Percentiles rank a stretch among this genome's conserved stretches.
Conservation (phyloP, 2,888 invertebrate species). For the Hirtodrosophila confusa region DNA sequence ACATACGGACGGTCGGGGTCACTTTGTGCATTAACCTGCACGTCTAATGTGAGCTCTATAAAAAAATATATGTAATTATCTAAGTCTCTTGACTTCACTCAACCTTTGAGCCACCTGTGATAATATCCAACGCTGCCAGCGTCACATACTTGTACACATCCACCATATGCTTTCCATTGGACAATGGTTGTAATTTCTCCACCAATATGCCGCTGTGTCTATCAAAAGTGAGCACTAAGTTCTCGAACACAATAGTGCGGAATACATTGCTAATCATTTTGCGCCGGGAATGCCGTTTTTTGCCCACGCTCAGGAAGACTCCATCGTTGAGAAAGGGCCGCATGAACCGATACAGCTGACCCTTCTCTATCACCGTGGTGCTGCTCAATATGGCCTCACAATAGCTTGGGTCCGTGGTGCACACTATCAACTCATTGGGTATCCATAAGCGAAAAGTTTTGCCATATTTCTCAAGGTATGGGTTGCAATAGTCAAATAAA, state of each 20-base stretch:
- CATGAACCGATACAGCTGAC: conserved; percentile 71
- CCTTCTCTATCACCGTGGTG: conserved; percentile 74
- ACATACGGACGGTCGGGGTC: conserved; percentile 89
- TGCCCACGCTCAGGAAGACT: conserved; percentile 73
- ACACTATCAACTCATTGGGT: conserved; percentile 83
- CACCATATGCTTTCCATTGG: conserved; percentile 81
- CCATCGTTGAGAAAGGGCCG: conserved; percentile 73
- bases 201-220: conserved; percentile 86
- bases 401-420: conserved; percentile 82
- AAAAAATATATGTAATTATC: not conserved
- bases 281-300: conserved; percentile 88
- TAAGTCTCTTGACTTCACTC: no score
- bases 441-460: conserved; percentile 84
- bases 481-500: no score
- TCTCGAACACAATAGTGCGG: conserved; percentile 90
- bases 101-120: conserved; percentile 70
- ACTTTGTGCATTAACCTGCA: conserved; percentile 85
- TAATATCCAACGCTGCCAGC: conserved; percentile 86
- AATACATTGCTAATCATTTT: conserved; percentile 91
- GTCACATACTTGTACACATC: conserved; percentile 87
- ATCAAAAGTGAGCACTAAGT: conserved; percentile 89
- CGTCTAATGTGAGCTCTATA: conserved; percentile 77
- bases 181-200: conserved; percentile 85
- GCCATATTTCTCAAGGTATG: conserved; percentile 80
- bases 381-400: conserved; percentile 83